These are phyloP conservation scores for Coecobrya sp. DNA, from an alignment of 2,888 invertebrate genomes.

Conservation along the genomic window DNA sequence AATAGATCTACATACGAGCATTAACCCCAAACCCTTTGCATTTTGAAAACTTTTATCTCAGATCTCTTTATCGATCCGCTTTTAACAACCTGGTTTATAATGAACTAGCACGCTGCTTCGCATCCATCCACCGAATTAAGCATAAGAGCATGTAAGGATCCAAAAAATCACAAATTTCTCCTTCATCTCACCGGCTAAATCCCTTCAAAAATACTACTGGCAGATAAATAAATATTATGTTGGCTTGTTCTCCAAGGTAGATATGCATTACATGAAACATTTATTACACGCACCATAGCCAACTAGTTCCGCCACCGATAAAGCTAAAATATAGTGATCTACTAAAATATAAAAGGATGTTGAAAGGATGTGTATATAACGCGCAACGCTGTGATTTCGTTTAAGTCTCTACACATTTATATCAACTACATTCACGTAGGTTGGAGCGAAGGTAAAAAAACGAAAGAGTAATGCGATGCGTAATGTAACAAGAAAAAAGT, in stretches of 20 bases:
- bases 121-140: slow-evolving; percentile 28
- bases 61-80: slow-evolving; percentile 46
- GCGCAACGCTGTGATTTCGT: not conserved
- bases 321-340: not conserved
- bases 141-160: not conserved
- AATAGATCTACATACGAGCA: not conserved
- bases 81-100: slow-evolving; percentile 48
- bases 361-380: not conserved
- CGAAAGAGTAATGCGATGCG: slow-evolving; percentile 52
- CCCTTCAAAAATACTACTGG: slow-evolving; percentile 20
- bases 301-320: not conserved
- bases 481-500: slow-evolving; percentile 50
- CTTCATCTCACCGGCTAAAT: slow-evolving; percentile 10
- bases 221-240: not conserved
- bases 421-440: not conserved
- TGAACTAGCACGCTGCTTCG: slow-evolving; percentile 11
- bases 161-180: slow-evolving; percentile 65
- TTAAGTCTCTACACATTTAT: not conserved
- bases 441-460: not conserved
- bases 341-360: slow-evolving; percentile 6
- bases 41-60: not conserved
- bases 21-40: not conserved
- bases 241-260: slow-evolving; percentile 9
- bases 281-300: not conserved
- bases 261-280: not conserved